These are phyloP conservation scores for Helicolenus hilgendorfi DNA, from an alignment of 2,797 vertebrate genomes.

Conservation along the genomic window DNA sequence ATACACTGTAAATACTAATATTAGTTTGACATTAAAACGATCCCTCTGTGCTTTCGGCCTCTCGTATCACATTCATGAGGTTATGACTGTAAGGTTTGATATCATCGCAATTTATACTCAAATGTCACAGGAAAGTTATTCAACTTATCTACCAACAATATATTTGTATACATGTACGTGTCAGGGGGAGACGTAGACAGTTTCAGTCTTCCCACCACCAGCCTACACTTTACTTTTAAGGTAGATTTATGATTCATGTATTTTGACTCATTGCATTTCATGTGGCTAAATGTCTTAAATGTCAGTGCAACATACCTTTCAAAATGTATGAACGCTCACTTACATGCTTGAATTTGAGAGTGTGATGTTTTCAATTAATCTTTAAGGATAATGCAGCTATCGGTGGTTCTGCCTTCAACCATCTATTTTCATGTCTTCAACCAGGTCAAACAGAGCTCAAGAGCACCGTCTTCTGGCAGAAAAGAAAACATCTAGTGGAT, in stretches of 20 bases:
- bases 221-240: background rate
- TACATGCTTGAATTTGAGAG: background rate
- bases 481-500: conserved; percentile 39
- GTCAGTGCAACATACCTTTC: background rate
- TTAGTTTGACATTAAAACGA: conserved; percentile 44
- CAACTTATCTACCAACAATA: background rate
- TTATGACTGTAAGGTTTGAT: background rate
- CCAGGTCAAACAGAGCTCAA: conserved; percentile 56
- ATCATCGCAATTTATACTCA: background rate
- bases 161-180: background rate
- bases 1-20: conserved; percentile 21
- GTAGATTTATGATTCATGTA: background rate
- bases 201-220: background rate
- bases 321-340: background rate
- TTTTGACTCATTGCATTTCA: background rate
- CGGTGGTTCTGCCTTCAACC: background rate
- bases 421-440: conserved; percentile 32
- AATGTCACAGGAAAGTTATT: background rate
- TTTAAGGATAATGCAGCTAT: background rate
- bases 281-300: background rate
- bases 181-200: background rate
- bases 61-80: background rate
- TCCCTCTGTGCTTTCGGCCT: background rate
- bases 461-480: conserved; percentile 70
- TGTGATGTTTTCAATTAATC: background rate